phyloP scores from a whole-genome alignment of 1,140 invertebrate genomes.

The Lasioglossum baleicum region DNA sequence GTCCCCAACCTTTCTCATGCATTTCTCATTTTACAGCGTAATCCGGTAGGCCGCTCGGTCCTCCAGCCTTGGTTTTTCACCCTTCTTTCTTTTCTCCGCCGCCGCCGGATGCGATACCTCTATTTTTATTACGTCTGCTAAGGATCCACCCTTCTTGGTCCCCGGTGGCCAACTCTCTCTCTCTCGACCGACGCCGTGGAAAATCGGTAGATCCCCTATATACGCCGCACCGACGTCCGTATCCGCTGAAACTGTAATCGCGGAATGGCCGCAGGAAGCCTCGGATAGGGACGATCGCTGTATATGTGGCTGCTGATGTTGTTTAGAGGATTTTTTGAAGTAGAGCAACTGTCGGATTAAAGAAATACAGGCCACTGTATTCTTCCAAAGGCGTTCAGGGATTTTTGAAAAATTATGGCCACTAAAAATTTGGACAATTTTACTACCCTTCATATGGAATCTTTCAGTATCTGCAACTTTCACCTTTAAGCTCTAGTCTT shows the following conservation, averaged over 20 bases:
- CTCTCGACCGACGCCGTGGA: constrained; percentile 33
- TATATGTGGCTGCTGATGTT: neutral
- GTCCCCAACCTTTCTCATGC: constrained; percentile 75
- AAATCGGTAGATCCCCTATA: constrained; percentile 28
- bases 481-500: too few relatives aligned
- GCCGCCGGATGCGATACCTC: constrained; percentile 26
- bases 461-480: too few relatives aligned
- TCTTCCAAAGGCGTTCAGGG: too few relatives aligned
- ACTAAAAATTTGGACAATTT: too few relatives aligned
- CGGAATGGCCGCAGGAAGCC: neutral
- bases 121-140: constrained; percentile 55
- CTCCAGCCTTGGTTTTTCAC: neutral
- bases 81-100: constrained; percentile 6
- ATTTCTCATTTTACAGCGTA: constrained; percentile 72
- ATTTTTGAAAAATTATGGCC: too few relatives aligned
- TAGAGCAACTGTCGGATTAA: neutral
- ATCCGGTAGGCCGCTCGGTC: constrained; percentile 12
- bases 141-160: constrained; percentile 48
- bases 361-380: too few relatives aligned
- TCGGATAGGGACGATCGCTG: neutral
- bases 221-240: neutral
- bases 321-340: neutral
- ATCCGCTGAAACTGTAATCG: constrained; percentile 24
- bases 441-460: too few relatives aligned
- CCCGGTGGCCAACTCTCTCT: constrained; percentile 58